A percentile compares a stretch with the other conserved stretches of the same genome.
Conservation (phyloP, 2,888 invertebrate species). For the Parelbella ahira region DNA sequence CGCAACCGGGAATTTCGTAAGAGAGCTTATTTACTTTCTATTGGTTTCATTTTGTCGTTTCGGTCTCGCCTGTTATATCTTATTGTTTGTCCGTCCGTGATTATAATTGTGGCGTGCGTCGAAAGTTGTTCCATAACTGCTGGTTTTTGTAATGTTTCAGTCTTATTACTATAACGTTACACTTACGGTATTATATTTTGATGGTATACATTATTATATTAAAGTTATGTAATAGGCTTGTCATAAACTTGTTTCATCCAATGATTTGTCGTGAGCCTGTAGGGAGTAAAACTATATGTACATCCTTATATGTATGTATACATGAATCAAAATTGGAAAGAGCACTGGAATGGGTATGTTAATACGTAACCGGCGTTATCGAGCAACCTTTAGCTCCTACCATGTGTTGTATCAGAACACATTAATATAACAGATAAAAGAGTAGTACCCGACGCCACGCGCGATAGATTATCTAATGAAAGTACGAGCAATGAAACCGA, state of each 20-base stretch:
- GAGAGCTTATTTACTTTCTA: constrained; percentile 26
- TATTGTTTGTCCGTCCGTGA: constrained; percentile 11
- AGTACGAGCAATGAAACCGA: constrained; percentile 25
- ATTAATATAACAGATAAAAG: constrained; percentile 54
- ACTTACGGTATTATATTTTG: no score
- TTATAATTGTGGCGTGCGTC: constrained; percentile 7
- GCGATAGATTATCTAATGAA: constrained; percentile 31
- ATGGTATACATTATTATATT: no score
- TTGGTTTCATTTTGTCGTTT: constrained; percentile 19
- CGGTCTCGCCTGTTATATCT: constrained; percentile 13
- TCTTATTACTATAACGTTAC: no score
- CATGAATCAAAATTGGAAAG: no score
- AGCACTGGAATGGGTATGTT: constrained; percentile 36
- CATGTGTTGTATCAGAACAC: constrained; percentile 47
- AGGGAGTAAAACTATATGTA: no score
- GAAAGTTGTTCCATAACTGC: no score
- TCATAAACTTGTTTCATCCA: no score
- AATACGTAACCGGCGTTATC: constrained; percentile 42
- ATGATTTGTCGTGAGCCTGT: no score
- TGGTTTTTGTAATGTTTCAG: no score
- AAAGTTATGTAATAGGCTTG: no score
- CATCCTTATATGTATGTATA: no score
- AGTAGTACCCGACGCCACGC: constrained; percentile 31
- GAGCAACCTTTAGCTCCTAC: constrained; percentile 51
- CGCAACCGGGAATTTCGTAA: constrained; percentile 19